Evolutionary conservation across 2,797 vertebrate genomes (phyloP).

Genomic region (Protonibea diacanthus): DNA sequence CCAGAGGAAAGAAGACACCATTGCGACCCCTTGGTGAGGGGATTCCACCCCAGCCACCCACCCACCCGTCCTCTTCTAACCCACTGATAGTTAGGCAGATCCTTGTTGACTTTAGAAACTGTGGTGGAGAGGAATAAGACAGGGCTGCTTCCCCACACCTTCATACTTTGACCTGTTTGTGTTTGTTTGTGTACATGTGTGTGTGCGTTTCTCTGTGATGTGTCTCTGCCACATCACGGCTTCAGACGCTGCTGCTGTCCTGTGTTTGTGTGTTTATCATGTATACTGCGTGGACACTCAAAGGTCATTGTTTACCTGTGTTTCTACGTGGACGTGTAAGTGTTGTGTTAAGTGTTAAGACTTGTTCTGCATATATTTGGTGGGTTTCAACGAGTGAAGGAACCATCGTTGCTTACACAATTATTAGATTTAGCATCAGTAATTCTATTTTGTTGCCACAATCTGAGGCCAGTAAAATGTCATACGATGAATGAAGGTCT

Average conservation of each 20-base stretch:
- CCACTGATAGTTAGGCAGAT: constrained; percentile 47
- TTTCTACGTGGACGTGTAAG: background rate
- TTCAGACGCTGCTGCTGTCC: constrained; percentile 13
- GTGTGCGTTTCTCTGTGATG: constrained; percentile 18
- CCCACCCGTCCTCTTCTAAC: background rate
- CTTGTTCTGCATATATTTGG: background rate
- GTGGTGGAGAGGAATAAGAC: constrained; percentile 22
- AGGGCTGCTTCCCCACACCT: constrained; percentile 10
- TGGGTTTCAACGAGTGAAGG: background rate
- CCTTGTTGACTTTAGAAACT: constrained; percentile 8
- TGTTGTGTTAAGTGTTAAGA: constrained; percentile 1
- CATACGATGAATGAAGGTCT: background rate
- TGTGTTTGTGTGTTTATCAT: constrained; percentile 42
- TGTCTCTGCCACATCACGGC: background rate
- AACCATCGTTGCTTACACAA: background rate
- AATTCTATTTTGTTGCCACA: background rate
- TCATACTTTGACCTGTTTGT: constrained; percentile 6
- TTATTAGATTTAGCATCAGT: background rate
- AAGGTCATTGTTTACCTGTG: background rate
- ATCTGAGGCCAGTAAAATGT: background rate
- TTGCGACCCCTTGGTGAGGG: constrained; percentile 71
- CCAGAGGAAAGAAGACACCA: constrained; percentile 62
- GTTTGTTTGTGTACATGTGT: constrained; percentile 10
- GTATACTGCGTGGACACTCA: background rate
- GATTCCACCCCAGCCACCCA: background rate